phyloP scores from a whole-genome alignment of 2,888 invertebrate species.

The Agrenia bidenticulata region DNA sequence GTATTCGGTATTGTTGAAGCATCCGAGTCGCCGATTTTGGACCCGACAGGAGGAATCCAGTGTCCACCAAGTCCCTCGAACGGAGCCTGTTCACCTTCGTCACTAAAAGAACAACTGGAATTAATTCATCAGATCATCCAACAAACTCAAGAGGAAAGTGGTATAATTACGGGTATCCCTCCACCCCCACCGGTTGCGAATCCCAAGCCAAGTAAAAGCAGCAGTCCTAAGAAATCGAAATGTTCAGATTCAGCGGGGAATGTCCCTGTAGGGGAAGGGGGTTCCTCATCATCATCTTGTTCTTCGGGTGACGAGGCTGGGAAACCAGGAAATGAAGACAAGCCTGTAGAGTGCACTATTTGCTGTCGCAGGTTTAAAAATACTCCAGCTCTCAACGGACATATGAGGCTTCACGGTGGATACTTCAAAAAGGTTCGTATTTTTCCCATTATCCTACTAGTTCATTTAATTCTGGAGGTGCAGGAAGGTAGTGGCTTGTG shows the following conservation, averaged over 20 bases:
- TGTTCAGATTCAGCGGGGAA: neutral
- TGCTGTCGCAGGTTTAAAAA: slow-evolving; percentile 97
- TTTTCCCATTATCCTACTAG: too few relatives aligned
- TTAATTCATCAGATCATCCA: slow-evolving; percentile 76
- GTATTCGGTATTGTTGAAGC: slow-evolving; percentile 6
- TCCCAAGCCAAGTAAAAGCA: slow-evolving; percentile 7
- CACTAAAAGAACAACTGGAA: slow-evolving; percentile 65
- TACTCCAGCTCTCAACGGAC: slow-evolving; percentile 95
- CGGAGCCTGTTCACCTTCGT: slow-evolving; percentile 19
- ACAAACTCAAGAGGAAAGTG: slow-evolving; percentile 67
- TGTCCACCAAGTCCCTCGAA: slow-evolving; percentile 35
- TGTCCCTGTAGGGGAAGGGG: slow-evolving; percentile 2
- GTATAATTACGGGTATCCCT: neutral
- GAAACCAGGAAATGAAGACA: slow-evolving; percentile 55
- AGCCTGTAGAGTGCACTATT: slow-evolving; percentile 91
- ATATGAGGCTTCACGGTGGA: slow-evolving; percentile 96
- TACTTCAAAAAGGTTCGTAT: slow-evolving; percentile 96
- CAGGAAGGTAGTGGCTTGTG: too few relatives aligned
- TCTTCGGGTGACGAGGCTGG: slow-evolving; percentile 18
- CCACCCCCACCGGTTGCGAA: neutral
- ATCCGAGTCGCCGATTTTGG: slow-evolving; percentile 12
- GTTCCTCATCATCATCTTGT: slow-evolving; percentile 19
- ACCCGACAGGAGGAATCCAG: slow-evolving; percentile 16
- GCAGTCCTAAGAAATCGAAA: neutral
- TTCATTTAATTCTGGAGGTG: too few relatives aligned